Evolutionary conservation across 1,140 invertebrate genomes (phyloP), one percentile per base, ranked within the genome.

Genomic region (Aethina tumida): DNA sequence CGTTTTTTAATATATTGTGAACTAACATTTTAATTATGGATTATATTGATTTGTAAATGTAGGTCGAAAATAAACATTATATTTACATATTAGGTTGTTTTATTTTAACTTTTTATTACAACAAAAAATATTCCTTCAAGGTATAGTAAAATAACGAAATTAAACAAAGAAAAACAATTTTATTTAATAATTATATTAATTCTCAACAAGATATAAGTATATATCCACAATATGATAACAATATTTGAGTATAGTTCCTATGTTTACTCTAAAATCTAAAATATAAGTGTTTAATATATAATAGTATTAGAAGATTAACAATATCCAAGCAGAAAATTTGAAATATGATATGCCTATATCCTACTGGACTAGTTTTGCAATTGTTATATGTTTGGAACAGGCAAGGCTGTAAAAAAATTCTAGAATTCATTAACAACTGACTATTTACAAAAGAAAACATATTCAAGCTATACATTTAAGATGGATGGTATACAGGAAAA

Each of bases 271-370:
- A 43, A 36, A 50, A 26, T 38, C 36, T 49, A 45, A 32, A 34
- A 39, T 49, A 35, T 47, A n/a, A n/a, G n/a, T n/a, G n/a, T n/a
- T n/a, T n/a, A n/a, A n/a, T n/a, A n/a, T n/a, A n/a, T n/a, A n/a
- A n/a, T n/a, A n/a, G n/a, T n/a, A n/a, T 39, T 38, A 40, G 43
- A 45, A 38, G 37, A 30, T 38, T 49, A 47, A 44, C 41, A 50
- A 47, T 44, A 40, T 41, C n/a, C 20, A 25, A 50, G 47, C 44
- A 44, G 41, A 45, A 39, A 50, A 47, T 43, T 27, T 43, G 36
- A 47, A 43, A 34, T 47, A 47, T 43, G 45, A 48, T 48, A 48
- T 45, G 42, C 38, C 41, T 48, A 48, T 38, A 14, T 25, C 15
- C 42, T 44, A 44, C 35, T 48, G 41, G 39, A 48, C 46, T 45